Conservation (phyloP, 2,797 vertebrate species). For the Acanthurus tractus region DNA sequence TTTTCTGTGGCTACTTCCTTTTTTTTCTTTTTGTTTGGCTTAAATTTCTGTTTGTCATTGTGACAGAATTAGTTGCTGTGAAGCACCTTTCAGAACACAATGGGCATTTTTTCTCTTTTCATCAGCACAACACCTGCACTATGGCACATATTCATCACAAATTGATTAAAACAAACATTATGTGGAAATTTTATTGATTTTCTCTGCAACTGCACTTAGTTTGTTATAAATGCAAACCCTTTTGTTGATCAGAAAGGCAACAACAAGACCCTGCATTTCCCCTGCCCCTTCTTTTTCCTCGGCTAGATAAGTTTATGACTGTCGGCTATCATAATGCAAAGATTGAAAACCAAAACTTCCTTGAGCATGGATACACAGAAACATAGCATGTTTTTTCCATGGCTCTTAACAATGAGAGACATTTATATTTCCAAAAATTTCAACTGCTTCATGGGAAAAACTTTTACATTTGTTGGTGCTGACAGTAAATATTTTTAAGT, state of each 20-base stretch:
- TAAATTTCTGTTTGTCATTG: too few relatives aligned
- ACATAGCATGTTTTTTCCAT: neutral
- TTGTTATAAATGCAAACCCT: conserved; percentile 23
- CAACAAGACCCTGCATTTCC: conserved; percentile 22
- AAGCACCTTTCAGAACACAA: too few relatives aligned
- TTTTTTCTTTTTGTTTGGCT: too few relatives aligned
- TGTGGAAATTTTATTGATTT: too few relatives aligned
- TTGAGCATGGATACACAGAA: conserved; percentile 12
- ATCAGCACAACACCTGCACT: too few relatives aligned
- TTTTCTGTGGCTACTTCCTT: too few relatives aligned
- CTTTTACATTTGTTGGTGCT: conserved; percentile 17
- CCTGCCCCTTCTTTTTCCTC: conserved; percentile 7
- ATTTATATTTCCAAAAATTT: conserved; percentile 26
- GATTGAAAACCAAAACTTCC: conserved; percentile 20
- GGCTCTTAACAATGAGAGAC: neutral
- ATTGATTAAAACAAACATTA: too few relatives aligned
- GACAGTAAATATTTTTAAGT: neutral
- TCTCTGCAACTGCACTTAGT: neutral
- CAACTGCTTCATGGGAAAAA: conserved; percentile 12
- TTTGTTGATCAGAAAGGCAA: conserved; percentile 15
- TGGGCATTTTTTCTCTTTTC: too few relatives aligned
- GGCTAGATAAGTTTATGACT: conserved; percentile 21
- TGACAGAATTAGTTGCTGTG: too few relatives aligned
- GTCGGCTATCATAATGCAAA: conserved; percentile 31
- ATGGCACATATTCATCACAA: too few relatives aligned